Evolutionary conservation across 1,140 invertebrate species (phyloP).

Genomic region (Drosophila nikananu): DNA sequence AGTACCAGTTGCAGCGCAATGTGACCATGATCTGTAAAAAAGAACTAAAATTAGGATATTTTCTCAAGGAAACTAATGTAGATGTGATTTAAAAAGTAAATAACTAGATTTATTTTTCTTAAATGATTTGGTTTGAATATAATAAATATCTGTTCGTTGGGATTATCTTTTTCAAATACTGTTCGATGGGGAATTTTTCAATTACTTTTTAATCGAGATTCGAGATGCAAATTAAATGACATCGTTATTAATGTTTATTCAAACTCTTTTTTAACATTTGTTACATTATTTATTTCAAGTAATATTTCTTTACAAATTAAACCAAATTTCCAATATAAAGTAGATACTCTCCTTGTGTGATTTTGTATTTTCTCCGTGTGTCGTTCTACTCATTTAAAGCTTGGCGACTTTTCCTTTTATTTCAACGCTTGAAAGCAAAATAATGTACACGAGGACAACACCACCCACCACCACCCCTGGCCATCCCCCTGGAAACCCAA

Average conservation of each 20-base stretch:
- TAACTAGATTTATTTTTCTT: not conserved
- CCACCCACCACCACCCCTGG: slow-evolving; percentile 5
- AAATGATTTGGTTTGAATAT: not conserved
- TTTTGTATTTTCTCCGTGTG: slow-evolving; percentile 10
- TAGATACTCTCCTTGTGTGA: not conserved
- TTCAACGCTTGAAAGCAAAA: slow-evolving; percentile 76
- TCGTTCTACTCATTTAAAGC: slow-evolving; percentile 69
- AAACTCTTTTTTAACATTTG: not conserved
- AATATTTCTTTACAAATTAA: not conserved
- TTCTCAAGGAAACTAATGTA: not conserved
- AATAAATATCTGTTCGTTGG: not conserved
- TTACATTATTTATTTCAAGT: not conserved
- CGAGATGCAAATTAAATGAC: too few species aligned
- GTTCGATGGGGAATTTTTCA: not conserved
- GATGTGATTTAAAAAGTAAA: not conserved
- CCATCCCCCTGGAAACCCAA: not conserved
- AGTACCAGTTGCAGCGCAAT: not conserved
- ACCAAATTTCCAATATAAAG: too few species aligned
- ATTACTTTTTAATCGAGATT: not conserved
- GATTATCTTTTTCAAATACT: not conserved
- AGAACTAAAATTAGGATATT: not conserved
- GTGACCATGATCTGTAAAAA: not conserved
- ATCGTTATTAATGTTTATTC: not conserved
- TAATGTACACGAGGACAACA: slow-evolving; percentile 75
- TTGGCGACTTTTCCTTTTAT: slow-evolving; percentile 76